Percentiles rank a stretch among this genome's conserved stretches.
Evolutionary conservation across 2,888 invertebrate species (phyloP).

Genomic region (Acleris holmiana): DNA sequence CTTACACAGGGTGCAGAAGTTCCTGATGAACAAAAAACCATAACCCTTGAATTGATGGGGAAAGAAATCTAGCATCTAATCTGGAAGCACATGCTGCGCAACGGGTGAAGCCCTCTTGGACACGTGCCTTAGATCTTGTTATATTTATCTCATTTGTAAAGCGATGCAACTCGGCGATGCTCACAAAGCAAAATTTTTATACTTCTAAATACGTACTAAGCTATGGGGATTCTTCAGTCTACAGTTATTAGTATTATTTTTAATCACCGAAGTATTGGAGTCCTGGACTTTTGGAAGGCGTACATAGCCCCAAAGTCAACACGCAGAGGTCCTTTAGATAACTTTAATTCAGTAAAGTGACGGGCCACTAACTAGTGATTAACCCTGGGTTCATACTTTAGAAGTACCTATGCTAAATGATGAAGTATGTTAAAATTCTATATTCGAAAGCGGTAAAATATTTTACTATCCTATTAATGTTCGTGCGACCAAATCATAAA

Average conservation of each 20-base stretch:
- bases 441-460: conserved; percentile 7
- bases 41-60: neutral
- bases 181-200: neutral
- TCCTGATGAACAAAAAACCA: neutral
- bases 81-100: conserved; percentile 11
- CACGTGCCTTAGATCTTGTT: conserved; percentile 30
- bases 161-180: too few species aligned
- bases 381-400: too few species aligned
- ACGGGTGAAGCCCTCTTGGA: conserved; percentile 13
- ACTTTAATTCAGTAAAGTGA: too few species aligned
- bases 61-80: neutral
- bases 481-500: conserved; percentile 6
- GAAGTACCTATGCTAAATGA: too few species aligned
- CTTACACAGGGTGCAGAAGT: neutral
- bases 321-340: too few species aligned
- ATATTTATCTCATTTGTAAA: conserved; percentile 27
- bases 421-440: too few species aligned
- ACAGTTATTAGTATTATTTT: too few species aligned
- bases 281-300: too few species aligned
- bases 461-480: conserved; percentile 3
- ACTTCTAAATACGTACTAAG: neutral
- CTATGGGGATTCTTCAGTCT: too few species aligned
- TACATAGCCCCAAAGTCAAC: too few species aligned
- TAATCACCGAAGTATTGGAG: too few species aligned
- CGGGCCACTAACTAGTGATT: too few species aligned